Percentiles rank a stretch among this genome's conserved stretches.
Conservation (phyloP, 1,140 invertebrate species). For the Andricus grossulariae region DNA sequence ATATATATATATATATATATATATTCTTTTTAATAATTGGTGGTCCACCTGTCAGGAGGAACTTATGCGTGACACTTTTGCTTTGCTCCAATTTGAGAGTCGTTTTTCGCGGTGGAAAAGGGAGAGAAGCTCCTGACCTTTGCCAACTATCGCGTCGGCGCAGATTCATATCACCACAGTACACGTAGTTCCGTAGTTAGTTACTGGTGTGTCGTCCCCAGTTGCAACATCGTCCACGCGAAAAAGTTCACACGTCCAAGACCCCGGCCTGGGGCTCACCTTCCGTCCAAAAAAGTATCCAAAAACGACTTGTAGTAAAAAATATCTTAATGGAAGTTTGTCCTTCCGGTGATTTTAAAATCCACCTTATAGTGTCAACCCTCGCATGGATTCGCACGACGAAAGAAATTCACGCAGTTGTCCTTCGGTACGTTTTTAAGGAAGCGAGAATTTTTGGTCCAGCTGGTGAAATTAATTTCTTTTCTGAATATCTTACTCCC, state of each 20-base stretch:
- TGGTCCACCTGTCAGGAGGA: neutral
- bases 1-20: too few relatives aligned
- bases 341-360: constrained; percentile 30
- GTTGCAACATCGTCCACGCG: neutral
- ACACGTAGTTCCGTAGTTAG: constrained; percentile 33
- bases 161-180: constrained; percentile 41
- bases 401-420: constrained; percentile 60
- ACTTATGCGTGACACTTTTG: neutral
- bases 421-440: constrained; percentile 57
- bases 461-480: neutral
- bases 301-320: constrained; percentile 1
- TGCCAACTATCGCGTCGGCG: constrained; percentile 49
- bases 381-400: constrained; percentile 44
- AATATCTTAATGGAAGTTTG: constrained; percentile 50
- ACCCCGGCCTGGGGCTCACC: neutral
- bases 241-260: neutral
- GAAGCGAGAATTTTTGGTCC: neutral
- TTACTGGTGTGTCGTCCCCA: constrained; percentile 32
- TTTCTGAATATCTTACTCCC: neutral
- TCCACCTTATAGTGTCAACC: constrained; percentile 44
- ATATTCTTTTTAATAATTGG: neutral
- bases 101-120: neutral
- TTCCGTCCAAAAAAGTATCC: constrained; percentile 3
- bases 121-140: constrained; percentile 36
- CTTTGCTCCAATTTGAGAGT: constrained; percentile 13